Evolutionary conservation across 2,888 invertebrate species (phyloP), one percentile per base, ranked within the genome.

Genomic region (Adelphocoris suturalis): DNA sequence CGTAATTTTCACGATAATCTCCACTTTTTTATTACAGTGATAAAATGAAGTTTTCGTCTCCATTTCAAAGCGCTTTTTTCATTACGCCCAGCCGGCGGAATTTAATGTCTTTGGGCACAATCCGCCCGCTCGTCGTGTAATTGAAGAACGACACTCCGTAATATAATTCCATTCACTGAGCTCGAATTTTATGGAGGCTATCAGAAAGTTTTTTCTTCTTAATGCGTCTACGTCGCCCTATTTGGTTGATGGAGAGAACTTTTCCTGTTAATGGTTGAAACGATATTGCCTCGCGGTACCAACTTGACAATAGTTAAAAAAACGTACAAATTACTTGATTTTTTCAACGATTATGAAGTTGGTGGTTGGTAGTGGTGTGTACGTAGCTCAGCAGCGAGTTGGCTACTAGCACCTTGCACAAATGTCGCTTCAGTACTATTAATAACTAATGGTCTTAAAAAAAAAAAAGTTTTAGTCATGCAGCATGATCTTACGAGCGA

Each of bases 1-100:
- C 19, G 52, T 82, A 27, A 82, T 82, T 82, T 48, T 52, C 23
- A 68, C 68, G 68, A 68, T 68, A 68, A 68, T 68, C 68, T 68
- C 68, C 68, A 68, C 68, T 23, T 68, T 68, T 68, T 68, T 68
- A 68, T 68, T 68, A 68, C 68, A 68, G 68, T 9, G 12, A 23
- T 68, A 68, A 68, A 68, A 68, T 12, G 68, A 68, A 68, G 68
- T 68, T 68, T 68, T 68, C 68, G 68, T 68, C 68, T 68, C 68
- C 68, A 9, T 68, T 68, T 68, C 68, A 68, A 68, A 19, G 68
- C 68, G 68, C 68, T 23, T 68, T 68, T 68, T 68, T 68, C 68
- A 68, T 68, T 68, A 68, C 68, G 68, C 23, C 68, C 23, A 61
- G 61, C 61, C 19, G 61, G 61, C 61, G 16, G n/a, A 23, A 23